Evolutionary conservation across 2,113 vertebrate species (phyloP), one percentile per base, ranked within the genome.

Genomic region (Alligator sinensis): DNA sequence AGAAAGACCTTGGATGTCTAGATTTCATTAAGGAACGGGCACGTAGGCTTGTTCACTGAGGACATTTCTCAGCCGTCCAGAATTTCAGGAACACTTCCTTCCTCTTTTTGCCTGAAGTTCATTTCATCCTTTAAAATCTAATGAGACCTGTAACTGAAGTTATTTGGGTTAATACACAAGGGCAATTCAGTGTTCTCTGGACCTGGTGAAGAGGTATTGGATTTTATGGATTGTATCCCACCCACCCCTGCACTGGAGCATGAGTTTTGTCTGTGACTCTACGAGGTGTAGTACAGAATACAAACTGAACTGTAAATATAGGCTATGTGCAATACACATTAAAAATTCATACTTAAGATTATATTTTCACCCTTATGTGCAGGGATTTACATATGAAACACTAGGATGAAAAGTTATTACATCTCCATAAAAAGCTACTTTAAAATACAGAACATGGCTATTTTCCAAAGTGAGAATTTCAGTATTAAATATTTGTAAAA

Each of bases 401-500:
- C 38, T 63, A 80, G 18, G 17, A 89, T 81, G 24, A 76, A 57
- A 91, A 81, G 57, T 91, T 90, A 62, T 18, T 90, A 62, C 76
- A 85, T 4, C n/a, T 13, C 22, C 28, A 30, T 82, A 1, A 84
- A 87, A 92, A 61, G 5, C 47, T 85, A 47, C 21, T 90, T 85
- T 59, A 86, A 89, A 89, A 83, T 87, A 58, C 34, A 79, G 57
- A 95, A 62, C 34, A 17, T 4, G 1, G 2, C 27, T 13, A 11
- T 90, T 88, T 93, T 90, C 62, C 57, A 28, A 88, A 90, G 11
- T 91, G 11, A 90, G 5, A 86, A 72, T 63, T 87, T 55, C 9
- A 66, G 25, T 85, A 90, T 82, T 94, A 88, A 93, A 57, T 95
- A 94, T 76, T 86, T 83, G 12, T 75, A 92, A 59, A 87, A 81